These are phyloP conservation scores for Tokudaia tokunoshimensis DNA, from an alignment of 2,797 vertebrate genomes.

Conservation along the genomic window DNA sequence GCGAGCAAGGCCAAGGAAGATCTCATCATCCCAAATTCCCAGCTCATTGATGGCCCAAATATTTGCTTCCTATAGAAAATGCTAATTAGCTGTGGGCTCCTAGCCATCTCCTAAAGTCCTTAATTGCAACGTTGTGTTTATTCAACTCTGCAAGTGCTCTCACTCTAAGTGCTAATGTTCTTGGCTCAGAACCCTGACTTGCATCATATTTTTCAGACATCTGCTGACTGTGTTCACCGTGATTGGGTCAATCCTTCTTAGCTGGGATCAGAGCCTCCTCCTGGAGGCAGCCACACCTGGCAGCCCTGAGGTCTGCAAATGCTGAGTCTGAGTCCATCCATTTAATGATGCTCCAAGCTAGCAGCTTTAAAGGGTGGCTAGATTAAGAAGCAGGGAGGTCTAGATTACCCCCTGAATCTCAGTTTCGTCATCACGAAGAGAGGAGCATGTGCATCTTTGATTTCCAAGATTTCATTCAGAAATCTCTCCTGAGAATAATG, in stretches of 20 bases:
- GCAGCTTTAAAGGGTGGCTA: neutral
- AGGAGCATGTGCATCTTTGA: neutral
- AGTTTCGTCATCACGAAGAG: conserved; percentile 14
- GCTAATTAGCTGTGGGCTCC: conserved; percentile 31
- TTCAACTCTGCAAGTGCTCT: conserved; percentile 74
- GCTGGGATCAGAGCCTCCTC: conserved; percentile 52
- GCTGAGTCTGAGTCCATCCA: neutral
- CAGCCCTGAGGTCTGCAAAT: neutral
- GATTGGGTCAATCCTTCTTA: conserved; percentile 23
- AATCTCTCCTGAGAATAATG: neutral
- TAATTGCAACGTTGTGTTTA: conserved; percentile 66
- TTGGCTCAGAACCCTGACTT: conserved; percentile 70
- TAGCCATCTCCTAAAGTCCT: conserved; percentile 57
- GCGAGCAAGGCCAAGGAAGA: neutral
- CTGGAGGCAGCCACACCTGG: neutral
- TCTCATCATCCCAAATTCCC: neutral
- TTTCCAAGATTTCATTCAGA: conserved; percentile 23
- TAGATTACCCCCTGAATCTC: neutral
- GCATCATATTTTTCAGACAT: conserved; percentile 70
- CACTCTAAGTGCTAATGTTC: conserved; percentile 64
- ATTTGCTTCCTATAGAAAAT: conserved; percentile 62
- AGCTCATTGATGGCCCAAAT: conserved; percentile 3
- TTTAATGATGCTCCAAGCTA: neutral
- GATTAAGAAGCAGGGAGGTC: neutral
- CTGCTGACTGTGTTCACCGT: conserved; percentile 65